Percentiles rank a stretch among this genome's conserved stretches.
phyloP scores from a whole-genome alignment of 53 echinoderm and acorn worm genomes.

The Hippasteria phrygiana region DNA sequence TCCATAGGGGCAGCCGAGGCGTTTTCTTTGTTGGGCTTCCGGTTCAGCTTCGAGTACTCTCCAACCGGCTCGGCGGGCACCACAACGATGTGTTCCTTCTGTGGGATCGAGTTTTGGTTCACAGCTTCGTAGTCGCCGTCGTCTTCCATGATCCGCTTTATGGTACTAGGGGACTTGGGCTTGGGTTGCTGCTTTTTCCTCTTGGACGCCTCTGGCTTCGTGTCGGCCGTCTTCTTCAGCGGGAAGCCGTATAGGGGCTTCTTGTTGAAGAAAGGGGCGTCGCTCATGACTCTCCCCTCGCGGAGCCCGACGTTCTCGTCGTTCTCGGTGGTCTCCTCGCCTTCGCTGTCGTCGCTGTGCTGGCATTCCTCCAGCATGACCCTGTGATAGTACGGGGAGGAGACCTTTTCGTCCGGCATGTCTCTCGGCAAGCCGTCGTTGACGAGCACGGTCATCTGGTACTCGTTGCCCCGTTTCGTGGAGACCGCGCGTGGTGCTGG shows the following conservation, averaged over 20 bases:
- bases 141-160: background rate
- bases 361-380: background rate
- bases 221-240: slow-evolving; percentile 26
- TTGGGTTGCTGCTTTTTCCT: background rate
- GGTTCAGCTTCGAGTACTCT: slow-evolving; percentile 44
- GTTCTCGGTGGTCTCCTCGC: background rate
- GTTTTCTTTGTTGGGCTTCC: slow-evolving; percentile 4
- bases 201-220: background rate
- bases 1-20: background rate
- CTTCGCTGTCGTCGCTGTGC: background rate
- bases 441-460: slow-evolving; percentile 9
- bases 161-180: background rate
- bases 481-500: background rate
- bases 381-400: slow-evolving; percentile 20
- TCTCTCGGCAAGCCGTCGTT: background rate
- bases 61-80: slow-evolving; percentile 6
- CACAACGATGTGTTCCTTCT: background rate
- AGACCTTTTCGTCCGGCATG: background rate
- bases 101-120: background rate
- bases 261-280: background rate
- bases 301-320: background rate
- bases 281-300: background rate
- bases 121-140: slow-evolving; percentile 26
- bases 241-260: background rate
- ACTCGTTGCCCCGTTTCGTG: slow-evolving; percentile 7